Evolutionary conservation across 2,113 vertebrate genomes (phyloP).

Genomic region (Strigops habroptila): DNA sequence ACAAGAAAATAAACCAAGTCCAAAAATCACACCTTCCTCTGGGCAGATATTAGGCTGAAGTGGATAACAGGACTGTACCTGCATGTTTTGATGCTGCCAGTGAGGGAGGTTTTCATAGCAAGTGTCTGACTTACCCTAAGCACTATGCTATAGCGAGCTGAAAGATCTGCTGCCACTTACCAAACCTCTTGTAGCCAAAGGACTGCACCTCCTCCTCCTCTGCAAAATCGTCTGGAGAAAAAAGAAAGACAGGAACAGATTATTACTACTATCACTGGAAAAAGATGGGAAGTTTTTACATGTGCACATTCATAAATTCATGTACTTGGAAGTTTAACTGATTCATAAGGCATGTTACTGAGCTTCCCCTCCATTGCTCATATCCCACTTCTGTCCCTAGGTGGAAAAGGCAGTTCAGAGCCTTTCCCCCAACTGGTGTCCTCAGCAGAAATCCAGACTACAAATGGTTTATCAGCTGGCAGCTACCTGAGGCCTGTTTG

Average conservation of each 20-base stretch:
- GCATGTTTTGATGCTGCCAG: not conserved
- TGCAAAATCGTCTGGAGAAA: slow-evolving; percentile 89
- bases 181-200: slow-evolving; percentile 98
- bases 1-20: not conserved
- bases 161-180: slow-evolving; percentile 76
- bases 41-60: not conserved
- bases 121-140: not conserved
- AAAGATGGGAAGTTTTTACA: not conserved
- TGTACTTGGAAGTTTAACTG: not conserved
- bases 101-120: not conserved
- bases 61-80: not conserved
- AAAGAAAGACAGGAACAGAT: slow-evolving; percentile 13
- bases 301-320: not conserved
- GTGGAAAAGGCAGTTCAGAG: not conserved
- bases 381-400: not conserved
- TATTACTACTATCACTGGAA: not conserved
- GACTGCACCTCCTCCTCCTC: slow-evolving; percentile 98
- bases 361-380: not conserved
- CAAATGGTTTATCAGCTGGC: not conserved
- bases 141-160: not conserved
- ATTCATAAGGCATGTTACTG: not conserved
- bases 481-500: not conserved
- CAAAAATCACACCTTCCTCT: not conserved
- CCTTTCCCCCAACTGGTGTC: not conserved
- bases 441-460: not conserved